Conservation (phyloP, 1,140 invertebrate species). For the Drosophila miranda region DNA sequence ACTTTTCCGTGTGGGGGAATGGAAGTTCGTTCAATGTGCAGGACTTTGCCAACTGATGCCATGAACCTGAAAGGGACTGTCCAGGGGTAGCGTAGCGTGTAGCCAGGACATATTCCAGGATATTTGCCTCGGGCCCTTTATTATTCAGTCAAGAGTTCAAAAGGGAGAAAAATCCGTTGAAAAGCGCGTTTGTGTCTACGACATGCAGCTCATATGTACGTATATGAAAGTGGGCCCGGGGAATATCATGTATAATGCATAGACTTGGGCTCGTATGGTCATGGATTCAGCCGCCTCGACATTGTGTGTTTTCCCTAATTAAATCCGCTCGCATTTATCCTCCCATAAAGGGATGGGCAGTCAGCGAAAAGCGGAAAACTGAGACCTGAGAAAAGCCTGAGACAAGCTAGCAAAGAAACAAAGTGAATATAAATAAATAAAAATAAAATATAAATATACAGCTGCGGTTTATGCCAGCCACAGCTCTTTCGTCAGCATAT, state of each 20-base stretch:
- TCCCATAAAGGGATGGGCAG: slow-evolving; percentile 21
- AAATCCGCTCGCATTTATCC: slow-evolving; percentile 37
- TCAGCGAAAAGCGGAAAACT: slow-evolving; percentile 1
- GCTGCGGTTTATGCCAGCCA: slow-evolving; percentile 25
- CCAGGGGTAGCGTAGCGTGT: slow-evolving; percentile 18
- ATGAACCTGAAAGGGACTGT: slow-evolving; percentile 48
- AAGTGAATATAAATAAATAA: slow-evolving; percentile 10
- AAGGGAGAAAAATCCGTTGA: slow-evolving; percentile 16
- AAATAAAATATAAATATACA: slow-evolving; percentile 9
- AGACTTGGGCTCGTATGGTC: slow-evolving; percentile 34
- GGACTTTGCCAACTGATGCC: not conserved
- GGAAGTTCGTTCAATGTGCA: slow-evolving; percentile 56
- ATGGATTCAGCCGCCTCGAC: slow-evolving; percentile 15
- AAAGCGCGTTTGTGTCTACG: slow-evolving; percentile 25
- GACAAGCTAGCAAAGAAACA: slow-evolving; percentile 16
- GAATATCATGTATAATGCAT: slow-evolving; percentile 41
- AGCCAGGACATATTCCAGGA: slow-evolving; percentile 28
- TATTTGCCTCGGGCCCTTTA: slow-evolving; percentile 37
- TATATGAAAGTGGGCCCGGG: slow-evolving; percentile 13
- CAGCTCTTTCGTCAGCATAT: slow-evolving; percentile 47
- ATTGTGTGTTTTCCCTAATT: slow-evolving; percentile 43
- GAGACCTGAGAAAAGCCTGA: not conserved
- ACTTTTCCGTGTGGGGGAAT: slow-evolving; percentile 29
- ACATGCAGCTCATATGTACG: not conserved
- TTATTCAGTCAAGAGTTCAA: slow-evolving; percentile 29